Evolutionary conservation across 2,113 vertebrate species (phyloP).

Genomic region (Megalops atlanticus): DNA sequence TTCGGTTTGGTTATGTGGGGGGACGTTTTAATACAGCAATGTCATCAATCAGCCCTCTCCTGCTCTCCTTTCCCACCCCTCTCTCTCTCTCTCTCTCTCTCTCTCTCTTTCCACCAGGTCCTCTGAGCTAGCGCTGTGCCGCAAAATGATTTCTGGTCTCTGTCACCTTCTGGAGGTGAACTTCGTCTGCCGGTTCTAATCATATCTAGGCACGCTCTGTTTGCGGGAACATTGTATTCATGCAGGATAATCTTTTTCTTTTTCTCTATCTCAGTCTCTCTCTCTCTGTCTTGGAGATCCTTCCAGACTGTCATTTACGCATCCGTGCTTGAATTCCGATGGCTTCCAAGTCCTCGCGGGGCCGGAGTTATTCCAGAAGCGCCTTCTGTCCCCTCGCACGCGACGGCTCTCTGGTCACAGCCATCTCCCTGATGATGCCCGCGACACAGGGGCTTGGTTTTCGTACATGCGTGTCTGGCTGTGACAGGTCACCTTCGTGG

Average conservation of each 20-base stretch:
- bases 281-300: background rate
- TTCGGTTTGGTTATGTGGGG: conserved; percentile 60
- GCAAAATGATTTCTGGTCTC: conserved; percentile 55
- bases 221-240: conserved; percentile 50
- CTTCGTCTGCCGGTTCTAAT: conserved; percentile 56
- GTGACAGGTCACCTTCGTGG: background rate
- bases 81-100: conserved; percentile 49
- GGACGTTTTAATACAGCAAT: conserved; percentile 61
- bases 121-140: conserved; percentile 42
- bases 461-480: background rate
- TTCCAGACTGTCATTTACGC: background rate
- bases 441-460: background rate
- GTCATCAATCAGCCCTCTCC: conserved; percentile 60
- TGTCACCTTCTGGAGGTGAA: conserved; percentile 57
- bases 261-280: background rate
- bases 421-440: background rate
- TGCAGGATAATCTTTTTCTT: background rate
- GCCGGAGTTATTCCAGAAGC: background rate
- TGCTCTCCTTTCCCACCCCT: conserved; percentile 38
- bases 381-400: background rate
- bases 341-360: background rate
- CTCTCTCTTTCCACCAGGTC: conserved; percentile 19
- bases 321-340: background rate
- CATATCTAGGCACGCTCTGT: conserved; percentile 56
- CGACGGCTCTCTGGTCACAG: background rate